Base-by-base conservation (phyloP, 2,113 vertebrate species). In the Machaerirhynchus nigripectus region DNA sequence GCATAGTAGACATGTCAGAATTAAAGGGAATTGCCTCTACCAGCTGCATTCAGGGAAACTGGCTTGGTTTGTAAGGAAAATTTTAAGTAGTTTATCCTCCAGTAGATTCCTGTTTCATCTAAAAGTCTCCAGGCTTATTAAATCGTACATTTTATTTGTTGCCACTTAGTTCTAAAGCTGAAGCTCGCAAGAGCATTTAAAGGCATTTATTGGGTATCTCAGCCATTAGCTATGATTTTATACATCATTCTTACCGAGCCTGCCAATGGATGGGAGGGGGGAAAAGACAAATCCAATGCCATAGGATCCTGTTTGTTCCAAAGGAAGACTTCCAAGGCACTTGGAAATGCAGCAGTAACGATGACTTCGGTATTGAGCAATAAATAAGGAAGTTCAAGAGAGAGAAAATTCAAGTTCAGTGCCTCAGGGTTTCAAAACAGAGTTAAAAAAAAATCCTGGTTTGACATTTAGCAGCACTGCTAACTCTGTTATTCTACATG, bases 401-500 rank as follows among this genome's bases (percentile, higher is more conserved):
- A 52, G 50, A 95, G 73, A 47, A 89, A 84, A 94, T 31, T 28
- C 60, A 81, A 92, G 86, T 84, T 78, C 76, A 84, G 2, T 7
- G 85, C 90, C 92, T 67, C 50, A 59, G 90, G 92, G 64, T 63
- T 93, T 86, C 74, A 40, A 83, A 93, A 81, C 22, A 71, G 87
- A 91, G 80, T 89, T 49, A 3, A 53, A 88, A 64, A 81, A 65
- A 89, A 49, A 21, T 2, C n/a, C 68, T 70, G 63, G 80, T 75
- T 68, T 96, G 92, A 94, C 90, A 93, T 94, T 96, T 93, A 90
- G 55, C 95, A 91, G 88, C 75, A 63, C 35, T 70, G 71, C 85
- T 83, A 88, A 80, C 79, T 91, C 89, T 87, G 40, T 91, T 90
- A 85, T 85, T 93, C 75, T 86, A 39, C 73, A 67, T 49, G 52